Percentiles rank a stretch among this genome's conserved stretches.
phyloP scores from a whole-genome alignment of 2,113 vertebrate genomes.

The Menura novaehollandiae region DNA sequence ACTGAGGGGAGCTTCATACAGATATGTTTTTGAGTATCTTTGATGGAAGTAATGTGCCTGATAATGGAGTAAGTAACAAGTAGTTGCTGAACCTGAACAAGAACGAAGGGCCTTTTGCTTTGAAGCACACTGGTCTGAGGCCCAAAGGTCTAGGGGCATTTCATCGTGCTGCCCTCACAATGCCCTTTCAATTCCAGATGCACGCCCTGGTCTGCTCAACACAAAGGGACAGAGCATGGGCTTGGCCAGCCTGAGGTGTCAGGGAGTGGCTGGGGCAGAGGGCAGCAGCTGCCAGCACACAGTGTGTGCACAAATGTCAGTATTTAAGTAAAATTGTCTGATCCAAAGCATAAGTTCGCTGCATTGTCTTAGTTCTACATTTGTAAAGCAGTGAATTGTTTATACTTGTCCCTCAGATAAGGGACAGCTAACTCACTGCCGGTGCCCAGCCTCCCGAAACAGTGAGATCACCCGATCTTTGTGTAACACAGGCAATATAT shows the following conservation, averaged over 20 bases:
- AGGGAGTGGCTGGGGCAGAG: not conserved
- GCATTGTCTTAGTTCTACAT: not conserved
- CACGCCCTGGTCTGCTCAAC: not conserved
- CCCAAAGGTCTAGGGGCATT: not conserved
- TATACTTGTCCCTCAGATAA: not conserved
- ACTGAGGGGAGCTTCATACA: not conserved
- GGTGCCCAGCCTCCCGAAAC: accelerated
- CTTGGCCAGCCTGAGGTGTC: not conserved
- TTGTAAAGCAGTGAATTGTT: not conserved
- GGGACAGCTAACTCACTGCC: accelerated
- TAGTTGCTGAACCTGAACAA: not conserved
- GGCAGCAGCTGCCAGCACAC: not conserved
- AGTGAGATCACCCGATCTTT: accelerated
- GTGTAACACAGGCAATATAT: not conserved
- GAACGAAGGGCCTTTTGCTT: not conserved
- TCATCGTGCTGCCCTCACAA: accelerated
- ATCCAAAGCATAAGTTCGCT: not conserved
- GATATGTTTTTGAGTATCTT: not conserved
- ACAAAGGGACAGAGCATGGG: accelerated
- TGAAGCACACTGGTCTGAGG: not conserved
- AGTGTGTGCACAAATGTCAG: not conserved
- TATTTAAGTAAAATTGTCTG: not conserved
- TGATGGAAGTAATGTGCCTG: not conserved
- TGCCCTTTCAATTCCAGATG: not conserved
- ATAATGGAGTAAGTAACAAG: not conserved